Base-by-base conservation (phyloP, 2,888 invertebrate genomes). In the Rhodophaea formosa region DNA sequence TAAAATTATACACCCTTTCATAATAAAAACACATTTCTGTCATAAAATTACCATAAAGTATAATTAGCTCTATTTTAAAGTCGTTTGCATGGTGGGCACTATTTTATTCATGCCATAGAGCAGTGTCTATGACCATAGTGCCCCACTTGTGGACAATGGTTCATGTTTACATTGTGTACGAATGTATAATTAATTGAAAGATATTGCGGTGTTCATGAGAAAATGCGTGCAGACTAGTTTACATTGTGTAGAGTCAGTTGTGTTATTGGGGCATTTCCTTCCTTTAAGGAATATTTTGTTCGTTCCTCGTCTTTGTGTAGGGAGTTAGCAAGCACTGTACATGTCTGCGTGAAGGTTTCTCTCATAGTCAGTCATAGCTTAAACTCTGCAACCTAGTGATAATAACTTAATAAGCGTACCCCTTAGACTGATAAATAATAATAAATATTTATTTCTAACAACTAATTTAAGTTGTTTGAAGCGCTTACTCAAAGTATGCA, bases 171-270 rank as follows among this genome's bases (percentile, higher is more conserved):
- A 86, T 89, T 88, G 82, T 74, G 70, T 67, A 74, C 75, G 90
- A 89, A 90, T 90, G 89, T 82, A 90, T 90, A 90, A 90, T 86
- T 88, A 87, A 88, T 86, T 78, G 71, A 82, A 78, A 86, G 84
- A 82, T 85, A 86, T 83, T 75, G 72, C 75, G 73, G 77, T 69
- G 80, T 79, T 80, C 88, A 88, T 89, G 89, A 88, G 89, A 89
- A 89, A 86, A 78, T 71, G 67, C 62, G 69, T 64, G 59, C 66
- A 74, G 77, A 76, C 65, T 63, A 72, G 86, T 81, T 77, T 86
- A 83, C 80, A 80, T 80, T 73, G 68, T 49, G 49, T 58, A 60
- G 62, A 58, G 64, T 63, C 70, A 10, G 62, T 30, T 23, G 23
- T 43, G 14, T 55, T 55, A 15, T 55, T 14, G 30, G n/a, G 10